Conservation (phyloP, 2,888 invertebrate genomes). For the Agriopis aurantiaria region DNA sequence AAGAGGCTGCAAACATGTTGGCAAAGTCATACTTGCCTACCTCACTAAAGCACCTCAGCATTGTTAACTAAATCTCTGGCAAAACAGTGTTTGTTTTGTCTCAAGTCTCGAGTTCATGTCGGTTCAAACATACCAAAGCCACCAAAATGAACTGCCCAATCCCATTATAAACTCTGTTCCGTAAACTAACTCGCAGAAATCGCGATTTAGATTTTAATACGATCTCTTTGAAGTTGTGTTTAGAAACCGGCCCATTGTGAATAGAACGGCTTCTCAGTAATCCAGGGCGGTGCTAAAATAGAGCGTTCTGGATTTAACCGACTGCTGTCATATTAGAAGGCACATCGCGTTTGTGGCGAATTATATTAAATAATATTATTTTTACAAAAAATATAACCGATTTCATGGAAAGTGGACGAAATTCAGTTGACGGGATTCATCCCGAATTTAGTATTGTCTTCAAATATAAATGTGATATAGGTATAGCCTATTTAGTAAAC, state of each 20-base stretch:
- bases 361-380: background rate
- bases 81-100: background rate
- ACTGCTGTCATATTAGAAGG: conserved; percentile 13
- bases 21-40: too few relatives aligned
- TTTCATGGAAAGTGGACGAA: too few relatives aligned
- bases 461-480: too few relatives aligned
- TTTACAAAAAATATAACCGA: too few relatives aligned
- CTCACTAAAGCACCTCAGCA: too few relatives aligned
- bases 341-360: background rate
- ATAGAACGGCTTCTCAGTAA: conserved; percentile 28
- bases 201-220: conserved; percentile 14
- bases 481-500: too few relatives aligned
- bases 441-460: too few relatives aligned
- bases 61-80: background rate
- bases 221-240: conserved; percentile 34
- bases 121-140: background rate
- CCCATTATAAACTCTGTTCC: conserved; percentile 8
- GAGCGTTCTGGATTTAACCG: conserved; percentile 24
- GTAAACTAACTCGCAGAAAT: conserved; percentile 22
- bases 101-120: background rate
- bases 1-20: too few relatives aligned
- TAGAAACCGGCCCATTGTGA: conserved; percentile 27
- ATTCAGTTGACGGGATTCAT: too few relatives aligned
- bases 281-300: conserved; percentile 29
- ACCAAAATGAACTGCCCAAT: conserved; percentile 6